Base-by-base conservation (phyloP, 2,113 vertebrate genomes). In the Anarhynchus alexandrinus region DNA sequence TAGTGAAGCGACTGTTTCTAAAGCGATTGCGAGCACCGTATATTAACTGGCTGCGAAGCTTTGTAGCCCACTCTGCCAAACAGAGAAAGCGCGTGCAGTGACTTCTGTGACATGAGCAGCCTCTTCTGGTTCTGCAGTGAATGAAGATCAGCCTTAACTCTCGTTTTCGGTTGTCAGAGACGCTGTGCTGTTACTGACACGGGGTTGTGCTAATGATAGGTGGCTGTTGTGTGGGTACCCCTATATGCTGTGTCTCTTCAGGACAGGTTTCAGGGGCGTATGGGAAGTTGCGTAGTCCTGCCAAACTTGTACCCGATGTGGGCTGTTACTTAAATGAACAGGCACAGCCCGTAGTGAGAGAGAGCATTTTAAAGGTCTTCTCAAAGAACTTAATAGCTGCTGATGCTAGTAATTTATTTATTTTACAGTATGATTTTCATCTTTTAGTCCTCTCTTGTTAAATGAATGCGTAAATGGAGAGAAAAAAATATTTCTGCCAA, bases 91-190 rank as follows among this genome's bases (percentile, higher is more conserved):
- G 1, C 5, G 0, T 64, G 11, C n/a, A 14, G 25, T 73, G 77
- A 73, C 49, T 93, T 80, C 57, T 73, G 66, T 82, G 85, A 54
- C 25, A 5, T 77, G 90, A 96, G 79, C 90, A 94, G 45, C 78
- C 93, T 94, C 92, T 96, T 96, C 85, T 90, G 92, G 70, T 71
- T 42, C 82, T 59, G 34, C 58, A 32, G 67, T 22, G 71, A 65
- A 62, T 27, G 54, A 54, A 45, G 34, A 69, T 34, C 47, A 80
- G 12, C 52, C 16, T 69, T 72, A 83, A 14, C 26, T 67, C 47
- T 14, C 25, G 32, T 29, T 83, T 88, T 43, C 36, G 25, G 7
- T 49, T 30, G 29, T 57, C 12, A n/a, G 49, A 47, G 13, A 32
- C 2, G 5, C 25, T 1, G 1, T 55, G 18, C 9, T 49, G 3